Evolutionary conservation across 2,888 invertebrate species (phyloP), one percentile per base, ranked within the genome.

Genomic region (Thereva nobilitata): DNA sequence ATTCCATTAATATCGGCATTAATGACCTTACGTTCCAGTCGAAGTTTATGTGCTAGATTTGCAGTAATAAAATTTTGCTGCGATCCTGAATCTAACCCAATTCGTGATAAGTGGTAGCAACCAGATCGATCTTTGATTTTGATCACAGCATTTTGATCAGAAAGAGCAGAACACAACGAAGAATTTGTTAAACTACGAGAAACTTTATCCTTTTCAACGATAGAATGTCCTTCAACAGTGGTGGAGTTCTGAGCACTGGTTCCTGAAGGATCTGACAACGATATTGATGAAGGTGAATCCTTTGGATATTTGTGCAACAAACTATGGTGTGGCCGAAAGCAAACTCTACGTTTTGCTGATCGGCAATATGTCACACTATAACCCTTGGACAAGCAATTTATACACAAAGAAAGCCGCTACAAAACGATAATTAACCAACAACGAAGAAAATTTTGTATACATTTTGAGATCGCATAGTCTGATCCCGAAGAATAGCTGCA

Each of bases 111-210:
- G 5, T 55, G 38, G 10, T 38, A 40, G n/a, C 4, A 8, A 9
- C 55, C 55, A 40, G 10, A 40, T 5, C 10, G 5, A 55, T 55
- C 55, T 38, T 55, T 57, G 4, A 55, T 8, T 55, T 55, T 55
- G 5, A 55, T 10, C 5, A 55, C 7, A 10, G 41, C 41, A 9
- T 37, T 55, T 12, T n/a, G 5, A 49, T 5, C 8, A 49, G 5
- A 7, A 6, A n/a, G n/a, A 10, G 5, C 9, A 6, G 42, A 42
- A 42, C 6, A 42, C 42, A 42, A 9, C 42, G 42, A 9, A 5
- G 9, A 42, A 8, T 8, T 8, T 6, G 42, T 8, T 42, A 8
- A 42, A 7, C 6, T 42, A 6, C 6, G 8, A 42, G 42, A 42
- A 42, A 8, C 6, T 7, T 7, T 8, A 8, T 8, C n/a, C n/a